phyloP scores from a whole-genome alignment of 2,797 vertebrate species.

The Microctenopoma stevenorrisi region DNA sequence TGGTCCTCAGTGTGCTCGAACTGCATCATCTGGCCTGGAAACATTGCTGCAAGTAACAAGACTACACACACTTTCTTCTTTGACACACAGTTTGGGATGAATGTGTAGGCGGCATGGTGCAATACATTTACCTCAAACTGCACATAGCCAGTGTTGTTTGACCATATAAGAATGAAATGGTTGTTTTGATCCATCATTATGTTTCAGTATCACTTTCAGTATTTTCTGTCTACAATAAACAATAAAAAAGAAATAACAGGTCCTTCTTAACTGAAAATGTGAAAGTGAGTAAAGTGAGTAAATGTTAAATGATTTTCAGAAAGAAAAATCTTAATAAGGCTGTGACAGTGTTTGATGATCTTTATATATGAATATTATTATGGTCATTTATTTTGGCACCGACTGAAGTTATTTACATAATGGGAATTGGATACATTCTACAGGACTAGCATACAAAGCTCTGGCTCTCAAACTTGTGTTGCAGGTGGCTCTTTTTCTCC shows the following conservation, averaged over 20 bases:
- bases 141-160: background rate
- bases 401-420: background rate
- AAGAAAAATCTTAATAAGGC: too few species aligned
- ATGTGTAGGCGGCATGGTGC: accelerated
- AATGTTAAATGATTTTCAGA: too few species aligned
- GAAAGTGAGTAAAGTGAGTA: too few species aligned
- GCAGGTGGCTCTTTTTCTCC: slow-evolving; percentile 50
- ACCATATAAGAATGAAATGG: too few species aligned
- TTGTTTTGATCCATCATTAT: too few species aligned
- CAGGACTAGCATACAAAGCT: too few species aligned
- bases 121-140: background rate
- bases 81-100: background rate
- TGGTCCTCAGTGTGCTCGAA: slow-evolving; percentile 91
- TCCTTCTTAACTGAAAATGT: too few species aligned
- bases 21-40: slow-evolving; percentile 95
- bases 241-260: too few species aligned
- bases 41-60: slow-evolving; percentile 82
- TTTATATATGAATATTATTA: background rate
- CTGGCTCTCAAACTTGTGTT: slow-evolving; percentile 6
- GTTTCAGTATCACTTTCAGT: too few species aligned
- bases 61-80: too few species aligned
- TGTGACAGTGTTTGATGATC: background rate
- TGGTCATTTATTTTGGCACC: background rate
- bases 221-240: too few species aligned
- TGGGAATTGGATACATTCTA: too few species aligned